Percentiles rank a stretch among this genome's conserved stretches.
Conservation (phyloP, 2,113 vertebrate genomes). For the Himantopus leucocephalus region DNA sequence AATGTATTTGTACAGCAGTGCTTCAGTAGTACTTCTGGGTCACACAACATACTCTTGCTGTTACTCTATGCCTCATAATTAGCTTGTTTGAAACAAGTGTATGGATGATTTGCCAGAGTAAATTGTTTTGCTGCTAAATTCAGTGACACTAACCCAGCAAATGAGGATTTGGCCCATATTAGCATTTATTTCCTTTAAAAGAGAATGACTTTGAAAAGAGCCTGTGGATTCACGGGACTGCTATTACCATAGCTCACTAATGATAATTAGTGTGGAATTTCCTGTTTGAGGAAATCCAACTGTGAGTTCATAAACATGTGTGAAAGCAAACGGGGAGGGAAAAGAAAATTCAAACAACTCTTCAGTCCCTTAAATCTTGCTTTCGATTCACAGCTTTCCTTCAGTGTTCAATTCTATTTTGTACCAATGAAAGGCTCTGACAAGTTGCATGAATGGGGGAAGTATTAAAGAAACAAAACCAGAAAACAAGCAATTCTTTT, state of each 20-base stretch:
- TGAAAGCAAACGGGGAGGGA: neutral
- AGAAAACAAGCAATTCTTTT: neutral
- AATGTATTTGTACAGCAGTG: neutral
- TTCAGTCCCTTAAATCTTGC: neutral
- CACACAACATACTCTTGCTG: neutral
- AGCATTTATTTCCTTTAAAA: neutral
- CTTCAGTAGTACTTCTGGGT: neutral
- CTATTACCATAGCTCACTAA: neutral
- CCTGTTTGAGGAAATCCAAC: constrained; percentile 33
- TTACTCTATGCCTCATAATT: neutral
- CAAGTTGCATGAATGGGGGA: neutral
- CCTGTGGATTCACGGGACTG: neutral
- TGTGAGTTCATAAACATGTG: constrained; percentile 9
- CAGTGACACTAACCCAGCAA: neutral
- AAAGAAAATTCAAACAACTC: neutral
- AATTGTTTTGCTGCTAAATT: neutral
- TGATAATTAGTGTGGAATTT: constrained; percentile 29
- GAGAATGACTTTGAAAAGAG: neutral
- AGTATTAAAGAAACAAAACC: neutral
- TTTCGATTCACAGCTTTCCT: neutral
- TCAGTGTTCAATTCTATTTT: neutral
- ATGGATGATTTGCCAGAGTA: neutral
- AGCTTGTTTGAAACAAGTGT: neutral
- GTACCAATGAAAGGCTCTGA: neutral
- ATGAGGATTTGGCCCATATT: neutral